phyloP scores from a whole-genome alignment of 2,888 invertebrate genomes.

The Cynaeus angustus region DNA sequence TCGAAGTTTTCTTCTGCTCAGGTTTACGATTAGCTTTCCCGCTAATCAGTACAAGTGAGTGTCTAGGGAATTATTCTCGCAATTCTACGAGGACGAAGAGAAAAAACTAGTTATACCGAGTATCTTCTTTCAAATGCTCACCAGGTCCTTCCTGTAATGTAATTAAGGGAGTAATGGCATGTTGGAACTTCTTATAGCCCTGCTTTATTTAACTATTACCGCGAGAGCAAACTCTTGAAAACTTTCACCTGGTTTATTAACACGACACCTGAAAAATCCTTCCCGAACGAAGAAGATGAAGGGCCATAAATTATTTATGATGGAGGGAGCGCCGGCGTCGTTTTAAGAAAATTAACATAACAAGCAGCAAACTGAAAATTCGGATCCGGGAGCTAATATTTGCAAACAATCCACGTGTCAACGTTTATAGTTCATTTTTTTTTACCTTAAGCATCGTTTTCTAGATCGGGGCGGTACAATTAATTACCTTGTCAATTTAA shows the following conservation, averaged over 20 bases:
- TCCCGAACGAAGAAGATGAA: not conserved
- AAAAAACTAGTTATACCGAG: conserved; percentile 48
- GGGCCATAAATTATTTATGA: conserved; percentile 31
- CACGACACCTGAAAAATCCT: conserved; percentile 29
- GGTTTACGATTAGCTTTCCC: conserved; percentile 54
- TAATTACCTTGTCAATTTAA: not conserved
- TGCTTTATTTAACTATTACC: conserved; percentile 45
- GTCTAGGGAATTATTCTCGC: conserved; percentile 52
- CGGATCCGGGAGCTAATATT: conserved; percentile 2
- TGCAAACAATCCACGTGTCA: too few relatives aligned
- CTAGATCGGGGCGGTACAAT: too few relatives aligned
- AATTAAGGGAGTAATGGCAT: conserved; percentile 52
- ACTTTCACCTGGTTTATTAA: conserved; percentile 29
- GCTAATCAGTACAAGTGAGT: conserved; percentile 56
- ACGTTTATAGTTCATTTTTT: too few relatives aligned
- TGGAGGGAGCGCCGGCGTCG: conserved; percentile 1
- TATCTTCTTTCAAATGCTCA: conserved; percentile 43
- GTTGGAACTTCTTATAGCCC: conserved; percentile 46
- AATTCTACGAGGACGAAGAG: conserved; percentile 30
- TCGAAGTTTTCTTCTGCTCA: conserved; percentile 17
- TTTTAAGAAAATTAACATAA: conserved; percentile 36
- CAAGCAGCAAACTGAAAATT: conserved; percentile 11
- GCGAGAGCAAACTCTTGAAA: conserved; percentile 6
- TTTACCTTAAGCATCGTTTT: too few relatives aligned
- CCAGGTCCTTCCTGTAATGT: conserved; percentile 42